Percentiles rank a stretch among this genome's conserved stretches.
phyloP scores from a whole-genome alignment of 2,113 vertebrate species.

The Oreocharis arfaki region DNA sequence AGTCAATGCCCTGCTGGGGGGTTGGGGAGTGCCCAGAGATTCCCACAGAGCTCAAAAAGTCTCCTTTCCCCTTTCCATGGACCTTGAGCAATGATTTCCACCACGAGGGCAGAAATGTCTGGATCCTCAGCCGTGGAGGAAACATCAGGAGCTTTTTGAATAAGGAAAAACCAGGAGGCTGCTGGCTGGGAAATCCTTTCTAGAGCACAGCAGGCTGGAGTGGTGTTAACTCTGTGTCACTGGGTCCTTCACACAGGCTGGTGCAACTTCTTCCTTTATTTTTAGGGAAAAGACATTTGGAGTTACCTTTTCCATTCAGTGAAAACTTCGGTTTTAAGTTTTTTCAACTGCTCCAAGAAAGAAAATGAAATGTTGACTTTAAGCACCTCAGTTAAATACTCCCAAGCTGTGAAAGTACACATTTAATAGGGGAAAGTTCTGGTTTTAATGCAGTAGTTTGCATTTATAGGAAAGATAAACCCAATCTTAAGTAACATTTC shows the following conservation, averaged over 20 bases:
- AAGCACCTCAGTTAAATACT: conserved; percentile 2
- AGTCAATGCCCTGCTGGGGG: background rate
- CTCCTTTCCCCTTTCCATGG: background rate
- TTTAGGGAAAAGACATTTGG: background rate
- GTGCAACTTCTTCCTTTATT: background rate
- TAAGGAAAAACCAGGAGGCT: background rate
- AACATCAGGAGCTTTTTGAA: background rate
- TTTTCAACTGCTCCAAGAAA: conserved; percentile 12
- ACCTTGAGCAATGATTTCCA: background rate
- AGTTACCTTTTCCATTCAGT: conserved; percentile 11
- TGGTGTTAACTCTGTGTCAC: background rate
- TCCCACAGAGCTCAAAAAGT: background rate
- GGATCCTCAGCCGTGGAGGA: background rate
- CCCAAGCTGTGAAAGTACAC: background rate
- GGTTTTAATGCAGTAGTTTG: background rate
- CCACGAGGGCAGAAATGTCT: background rate
- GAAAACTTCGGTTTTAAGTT: background rate
- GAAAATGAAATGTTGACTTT: conserved; percentile 21
- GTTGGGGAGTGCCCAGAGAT: background rate
- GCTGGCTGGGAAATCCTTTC: background rate
- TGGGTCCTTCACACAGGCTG: background rate
- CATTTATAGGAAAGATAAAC: conserved; percentile 57
- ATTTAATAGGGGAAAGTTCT: conserved; percentile 19
- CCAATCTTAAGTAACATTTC: conserved; percentile 23
- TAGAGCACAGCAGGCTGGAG: background rate